Evolutionary conservation across 2,797 vertebrate genomes (phyloP), one percentile per base, ranked within the genome.

Genomic region (Acanthurus leucopareius): DNA sequence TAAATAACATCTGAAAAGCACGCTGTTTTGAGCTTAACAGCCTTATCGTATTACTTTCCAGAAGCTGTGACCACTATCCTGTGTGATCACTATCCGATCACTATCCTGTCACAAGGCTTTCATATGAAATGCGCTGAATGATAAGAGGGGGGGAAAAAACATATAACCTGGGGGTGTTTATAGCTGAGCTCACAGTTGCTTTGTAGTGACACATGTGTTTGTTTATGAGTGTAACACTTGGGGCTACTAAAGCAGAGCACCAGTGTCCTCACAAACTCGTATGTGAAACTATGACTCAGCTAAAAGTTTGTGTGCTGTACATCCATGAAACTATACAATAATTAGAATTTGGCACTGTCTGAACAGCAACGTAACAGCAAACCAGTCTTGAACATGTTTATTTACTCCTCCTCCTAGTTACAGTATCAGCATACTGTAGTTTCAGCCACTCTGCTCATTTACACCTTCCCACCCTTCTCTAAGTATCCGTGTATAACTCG

Each of bases 121-220:
- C 19, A 22, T 9, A n/a, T 69, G 40, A 68, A 52, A 48, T 32
- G 2, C n/a, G 51, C 1, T 65, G 20, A 57, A 73, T 73, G 20
- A 75, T 79, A 42, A 52, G 28, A 61, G 65, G 17, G 35, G 32
- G 19, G 4, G 20, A 9, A 8, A 13, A 48, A 35, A 15, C 19
- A 10, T 52, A 11, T 22, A 64, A 59, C 58, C 7, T 49, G n/a
- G n/a, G 10, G 9, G 48, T 70, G 73, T 76, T 76, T 58, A 65
- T 42, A 32, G 25, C 19, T 1, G 0, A 28, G 57, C 42, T 53
- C 28, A 57, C 2, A 3, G 74, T 78, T 64, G 62, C 71, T 71
- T 53, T 40, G 65, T 11, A 63, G 48, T 60, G 22, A 0, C n/a
- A 10, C 3, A 1, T 70, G 42, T 61, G 5, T 54, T 16, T 62